Evolutionary conservation across 2,888 invertebrate genomes (phyloP), one percentile per base, ranked within the genome.

Genomic region (Drosophila glabriapex): DNA sequence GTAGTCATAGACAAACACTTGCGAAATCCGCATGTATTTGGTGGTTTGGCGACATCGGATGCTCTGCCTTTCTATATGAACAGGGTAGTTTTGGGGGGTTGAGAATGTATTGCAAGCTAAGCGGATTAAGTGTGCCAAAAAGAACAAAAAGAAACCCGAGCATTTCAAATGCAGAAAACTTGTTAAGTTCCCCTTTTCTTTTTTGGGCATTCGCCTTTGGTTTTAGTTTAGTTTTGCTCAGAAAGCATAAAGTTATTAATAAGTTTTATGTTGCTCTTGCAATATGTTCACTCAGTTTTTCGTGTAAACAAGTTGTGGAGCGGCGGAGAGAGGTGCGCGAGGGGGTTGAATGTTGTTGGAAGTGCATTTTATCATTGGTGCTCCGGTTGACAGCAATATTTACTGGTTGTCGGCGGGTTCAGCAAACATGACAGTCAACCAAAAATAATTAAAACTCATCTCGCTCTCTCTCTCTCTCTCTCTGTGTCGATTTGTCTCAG

Each of bases 201-300:
- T 14, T 29, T 49, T 59, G 46, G 59, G 52, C 53, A 37, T 14
- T 58, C 28, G 33, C 25, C 35, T 78, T 46, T 52, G 43, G 39
- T 31, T 82, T 64, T 64, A 19, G 53, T 68, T 65, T 41, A 58
- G 88, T 82, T 81, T 79, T 76, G 72, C 77, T 71, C 78, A 80
- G 85, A 78, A 76, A 80, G 80, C 85, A 85, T 80, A 78, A 75
- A 85, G 85, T 85, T 86, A 86, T 90, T 86, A 86, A 90, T 90
- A 90, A 86, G 89, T 89, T 78, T 79, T 63, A 59, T 71, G 68
- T 29, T 43, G 55, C 65, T 67, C 41, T 67, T 76, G 72, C 70
- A 73, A 62, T 71, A 69, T 69, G 59, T 71, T 73, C 52, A 0
- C 19, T 19, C 25, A 25, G 69, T 37, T 37, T 33, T 67, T 28